Base-by-base conservation (phyloP, 2,888 invertebrate species). In the Himalopsyche anomala region DNA sequence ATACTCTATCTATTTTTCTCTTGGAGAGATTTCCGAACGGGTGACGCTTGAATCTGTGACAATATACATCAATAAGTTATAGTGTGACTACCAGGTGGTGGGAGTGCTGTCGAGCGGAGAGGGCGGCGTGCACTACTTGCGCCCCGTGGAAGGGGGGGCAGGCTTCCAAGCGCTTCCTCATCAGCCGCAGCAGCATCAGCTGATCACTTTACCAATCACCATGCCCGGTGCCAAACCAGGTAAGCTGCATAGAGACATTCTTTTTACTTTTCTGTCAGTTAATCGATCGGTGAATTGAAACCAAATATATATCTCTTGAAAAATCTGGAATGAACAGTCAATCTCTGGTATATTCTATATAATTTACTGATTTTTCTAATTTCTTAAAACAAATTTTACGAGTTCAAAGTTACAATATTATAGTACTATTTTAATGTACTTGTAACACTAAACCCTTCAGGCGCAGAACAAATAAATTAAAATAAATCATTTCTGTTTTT, bases 161-260 rank as follows among this genome's bases (percentile, higher is more conserved):
- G 86, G 89, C 90, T 85, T 88, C 90, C 19, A 89, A 56, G 79
- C 87, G 36, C 84, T 88, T 69, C 45, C 87, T 80, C 85, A 92
- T 86, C 94, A 94, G 88, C 90, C 92, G 4, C 87, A 91, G 83
- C 92, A 91, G 89, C 96, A 95, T 87, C 96, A 95, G 87, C 93
- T 96, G 89, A 96, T 97, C 89, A 95, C 96, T n/a, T 91, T 97
- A 90, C 97, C 96, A 51, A 96, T 96, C 89, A 94, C 96, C 15
- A 94, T 96, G 91, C 96, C 96, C 0, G 96, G 96, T 5, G 92
- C 94, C 2, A 96, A 96, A 89, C 95, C 95, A 81, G 95, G 93
- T 93, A 90, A 85, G n/a, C 28, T 17, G 9, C 83, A 69, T 42
- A 12, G 15, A 51, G 3, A 51, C 3, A 51, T 51, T 15, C 15